Conservation (phyloP, 2,888 invertebrate genomes). For the Acronicta psi region DNA sequence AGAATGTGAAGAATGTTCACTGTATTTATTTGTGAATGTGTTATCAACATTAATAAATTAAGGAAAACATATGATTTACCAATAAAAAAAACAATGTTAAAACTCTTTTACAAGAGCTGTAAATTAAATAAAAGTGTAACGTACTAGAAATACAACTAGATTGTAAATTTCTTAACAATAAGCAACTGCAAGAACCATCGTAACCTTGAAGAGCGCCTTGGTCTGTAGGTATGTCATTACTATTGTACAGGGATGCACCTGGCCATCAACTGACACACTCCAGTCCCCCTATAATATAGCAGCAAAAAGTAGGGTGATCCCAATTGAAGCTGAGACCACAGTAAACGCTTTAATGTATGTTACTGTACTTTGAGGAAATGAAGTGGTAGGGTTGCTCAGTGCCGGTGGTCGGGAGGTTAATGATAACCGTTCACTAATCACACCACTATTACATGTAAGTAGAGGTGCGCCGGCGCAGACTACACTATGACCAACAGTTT, state of each 20-base stretch:
- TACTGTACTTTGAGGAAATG: slow-evolving; percentile 55
- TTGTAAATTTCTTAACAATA: background rate
- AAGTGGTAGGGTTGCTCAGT: slow-evolving; percentile 40
- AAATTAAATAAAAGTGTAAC: too few species aligned
- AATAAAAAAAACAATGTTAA: too few species aligned
- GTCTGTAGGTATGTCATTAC: background rate
- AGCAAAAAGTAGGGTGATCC: slow-evolving; percentile 15
- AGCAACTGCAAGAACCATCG: background rate
- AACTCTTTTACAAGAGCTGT: too few species aligned
- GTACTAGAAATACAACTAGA: too few species aligned
- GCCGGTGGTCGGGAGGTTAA: slow-evolving; percentile 59
- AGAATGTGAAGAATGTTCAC: too few species aligned
- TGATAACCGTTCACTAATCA: slow-evolving; percentile 57
- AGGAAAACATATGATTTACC: too few species aligned
- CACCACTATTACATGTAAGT: slow-evolving; percentile 61
- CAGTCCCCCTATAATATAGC: slow-evolving; percentile 2
- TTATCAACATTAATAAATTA: too few species aligned
- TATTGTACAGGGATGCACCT: slow-evolving; percentile 18
- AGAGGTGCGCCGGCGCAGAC: slow-evolving; percentile 57
- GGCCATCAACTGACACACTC: slow-evolving; percentile 23
- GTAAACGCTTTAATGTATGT: slow-evolving; percentile 48
- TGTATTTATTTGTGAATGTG: too few species aligned
- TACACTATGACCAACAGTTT: slow-evolving; percentile 55
- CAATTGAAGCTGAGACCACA: slow-evolving; percentile 29
- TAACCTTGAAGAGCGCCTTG: slow-evolving; percentile 19